A percentile compares a stretch with the other conserved stretches of the same genome.
phyloP scores from a whole-genome alignment of 2,113 vertebrate species.

The Barbus barbus region DNA sequence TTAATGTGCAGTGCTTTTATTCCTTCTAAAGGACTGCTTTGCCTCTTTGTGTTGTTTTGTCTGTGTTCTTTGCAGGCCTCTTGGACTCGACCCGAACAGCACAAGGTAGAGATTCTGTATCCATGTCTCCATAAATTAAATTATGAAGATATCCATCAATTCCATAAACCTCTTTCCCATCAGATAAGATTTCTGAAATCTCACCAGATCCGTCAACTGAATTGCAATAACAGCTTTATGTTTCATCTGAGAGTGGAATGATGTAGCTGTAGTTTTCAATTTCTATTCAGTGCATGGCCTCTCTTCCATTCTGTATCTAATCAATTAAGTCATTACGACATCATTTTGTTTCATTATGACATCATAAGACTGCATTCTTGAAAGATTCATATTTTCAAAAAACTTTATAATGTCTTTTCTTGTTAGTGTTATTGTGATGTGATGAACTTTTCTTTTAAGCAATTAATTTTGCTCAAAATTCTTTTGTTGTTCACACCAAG shows the following conservation, averaged over 20 bases:
- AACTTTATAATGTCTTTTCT: background rate
- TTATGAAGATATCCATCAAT: background rate
- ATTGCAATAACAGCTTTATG: background rate
- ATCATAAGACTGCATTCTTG: background rate
- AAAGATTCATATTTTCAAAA: background rate
- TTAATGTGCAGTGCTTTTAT: background rate
- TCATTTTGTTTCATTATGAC: background rate
- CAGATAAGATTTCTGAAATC: constrained; percentile 14
- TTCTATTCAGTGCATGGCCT: constrained; percentile 16
- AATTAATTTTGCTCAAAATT: background rate
- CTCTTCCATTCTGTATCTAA: constrained; percentile 18
- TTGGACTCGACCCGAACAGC: constrained; percentile 97
- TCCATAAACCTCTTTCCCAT: background rate
- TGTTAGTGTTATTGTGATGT: background rate
- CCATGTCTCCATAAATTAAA: constrained; percentile 30
- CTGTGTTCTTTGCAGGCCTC: constrained; percentile 97
- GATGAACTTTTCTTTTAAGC: background rate
- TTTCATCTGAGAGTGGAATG: background rate
- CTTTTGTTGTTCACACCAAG: background rate
- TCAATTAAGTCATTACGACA: background rate
- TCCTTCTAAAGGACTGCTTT: constrained; percentile 73
- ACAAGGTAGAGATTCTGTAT: constrained; percentile 91
- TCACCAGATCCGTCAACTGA: constrained; percentile 9
- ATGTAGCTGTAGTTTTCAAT: constrained; percentile 11
- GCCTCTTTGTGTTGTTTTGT: constrained; percentile 83